These are phyloP conservation scores for Raillietiella orientalis DNA, from an alignment of 2,888 invertebrate genomes.

Conservation along the genomic window DNA sequence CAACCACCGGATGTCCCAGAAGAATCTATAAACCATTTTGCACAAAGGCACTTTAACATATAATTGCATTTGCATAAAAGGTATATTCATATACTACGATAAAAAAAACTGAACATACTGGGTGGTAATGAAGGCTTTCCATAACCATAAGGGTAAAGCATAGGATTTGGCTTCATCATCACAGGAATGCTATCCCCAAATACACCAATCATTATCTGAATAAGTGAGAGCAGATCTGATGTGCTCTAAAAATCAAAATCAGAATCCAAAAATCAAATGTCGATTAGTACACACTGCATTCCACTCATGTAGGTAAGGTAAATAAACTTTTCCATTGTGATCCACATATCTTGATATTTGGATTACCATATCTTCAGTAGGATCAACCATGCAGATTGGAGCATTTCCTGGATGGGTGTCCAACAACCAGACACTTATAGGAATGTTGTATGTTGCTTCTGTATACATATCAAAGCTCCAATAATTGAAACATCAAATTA, in stretches of 20 bases:
- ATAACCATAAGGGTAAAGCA: background rate
- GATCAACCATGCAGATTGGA: conserved; percentile 50
- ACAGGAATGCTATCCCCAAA: conserved; percentile 92
- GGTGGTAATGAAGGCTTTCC: too few relatives aligned
- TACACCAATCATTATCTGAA: conserved; percentile 62
- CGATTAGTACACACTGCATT: conserved; percentile 7
- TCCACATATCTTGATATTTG: conserved; percentile 82
- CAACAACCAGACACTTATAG: conserved; percentile 79
- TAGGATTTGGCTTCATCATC: too few relatives aligned
- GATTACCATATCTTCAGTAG: conserved; percentile 78
- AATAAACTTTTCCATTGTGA: conserved; percentile 72
- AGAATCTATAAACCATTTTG: too few relatives aligned
- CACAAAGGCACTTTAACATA: too few relatives aligned
- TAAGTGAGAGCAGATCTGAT: conserved; percentile 56
- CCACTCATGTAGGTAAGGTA: conserved; percentile 94
- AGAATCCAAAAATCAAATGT: conserved; percentile 5
- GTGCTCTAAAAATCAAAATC: conserved; percentile 18
- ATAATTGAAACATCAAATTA: background rate
- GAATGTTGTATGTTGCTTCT: conserved; percentile 70
- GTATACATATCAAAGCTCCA: conserved; percentile 8
- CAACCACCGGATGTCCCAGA: conserved; percentile 8
- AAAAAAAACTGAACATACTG: too few relatives aligned
- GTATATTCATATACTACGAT: background rate
- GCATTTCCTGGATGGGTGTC: conserved; percentile 91
- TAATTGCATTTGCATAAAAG: too few relatives aligned